Evolutionary conservation across 1,140 invertebrate species (phyloP).

Genomic region (Panagrolaimus sp.): DNA sequence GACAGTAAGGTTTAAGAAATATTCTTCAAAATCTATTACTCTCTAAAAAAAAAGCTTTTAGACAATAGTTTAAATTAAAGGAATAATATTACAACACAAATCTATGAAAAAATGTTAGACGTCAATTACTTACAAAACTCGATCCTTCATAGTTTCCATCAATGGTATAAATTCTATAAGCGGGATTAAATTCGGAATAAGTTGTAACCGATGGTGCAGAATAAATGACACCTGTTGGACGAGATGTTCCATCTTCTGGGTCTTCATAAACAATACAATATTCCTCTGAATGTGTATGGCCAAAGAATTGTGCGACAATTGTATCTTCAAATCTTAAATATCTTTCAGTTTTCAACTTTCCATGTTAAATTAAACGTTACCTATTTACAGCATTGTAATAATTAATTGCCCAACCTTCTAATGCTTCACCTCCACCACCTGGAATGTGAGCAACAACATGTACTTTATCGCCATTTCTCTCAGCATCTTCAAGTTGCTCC

Average conservation of each 20-base stretch:
- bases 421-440: constrained; percentile 64
- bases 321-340: constrained; percentile 72
- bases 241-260: constrained; percentile 35
- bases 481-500: constrained; percentile 82
- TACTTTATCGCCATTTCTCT: constrained; percentile 85
- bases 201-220: constrained; percentile 43
- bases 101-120: too few species aligned
- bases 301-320: constrained; percentile 84
- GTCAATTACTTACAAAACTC: constrained; percentile 37
- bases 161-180: constrained; percentile 88
- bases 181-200: constrained; percentile 75
- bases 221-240: constrained; percentile 41
- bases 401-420: constrained; percentile 63
- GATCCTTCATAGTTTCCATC: constrained; percentile 66
- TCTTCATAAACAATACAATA: constrained; percentile 68
- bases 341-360: background rate
- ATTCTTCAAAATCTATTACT: constrained; percentile 46
- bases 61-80: too few species aligned
- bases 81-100: too few species aligned
- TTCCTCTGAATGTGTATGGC: constrained; percentile 88
- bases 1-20: constrained; percentile 37
- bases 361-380: constrained; percentile 46
- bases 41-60: constrained; percentile 33
- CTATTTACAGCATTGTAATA: constrained; percentile 63
- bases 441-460: constrained; percentile 94